These are phyloP conservation scores for Tholera decimalis DNA, from an alignment of 2,888 invertebrate species.

Conservation along the genomic window DNA sequence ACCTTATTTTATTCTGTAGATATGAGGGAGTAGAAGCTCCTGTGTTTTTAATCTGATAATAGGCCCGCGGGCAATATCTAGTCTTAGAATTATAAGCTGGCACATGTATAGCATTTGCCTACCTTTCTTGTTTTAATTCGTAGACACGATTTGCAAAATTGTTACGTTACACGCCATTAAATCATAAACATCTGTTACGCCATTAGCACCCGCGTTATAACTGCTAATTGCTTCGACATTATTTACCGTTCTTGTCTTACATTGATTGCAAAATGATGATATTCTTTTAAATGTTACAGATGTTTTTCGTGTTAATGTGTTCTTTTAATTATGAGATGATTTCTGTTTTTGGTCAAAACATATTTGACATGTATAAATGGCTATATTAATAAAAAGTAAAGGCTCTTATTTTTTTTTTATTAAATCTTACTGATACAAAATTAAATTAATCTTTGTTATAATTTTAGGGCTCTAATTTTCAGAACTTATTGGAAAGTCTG, in stretches of 20 bases:
- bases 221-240: constrained; percentile 47
- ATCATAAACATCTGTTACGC: constrained; percentile 41
- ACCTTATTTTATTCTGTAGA: no score
- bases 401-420: no score
- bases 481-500: no score
- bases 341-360: no score
- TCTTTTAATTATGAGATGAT: constrained; percentile 1
- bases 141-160: constrained; percentile 10
- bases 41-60: no score
- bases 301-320: constrained; percentile 26
- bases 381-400: no score
- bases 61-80: no score
- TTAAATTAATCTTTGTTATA: no score
- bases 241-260: constrained; percentile 33
- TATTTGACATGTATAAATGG: no score
- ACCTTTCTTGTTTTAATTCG: not conserved
- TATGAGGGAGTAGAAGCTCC: no score
- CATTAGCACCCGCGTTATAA: constrained; percentile 16
- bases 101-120: not conserved
- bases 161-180: constrained; percentile 48
- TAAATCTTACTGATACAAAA: no score
- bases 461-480: no score
- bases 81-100: not conserved
- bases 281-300: constrained; percentile 13
- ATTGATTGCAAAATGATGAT: constrained; percentile 34